A percentile compares a stretch with the other conserved stretches of the same genome.
Conservation (phyloP, 2,888 invertebrate genomes). For the Ophonus ardosiacus region DNA sequence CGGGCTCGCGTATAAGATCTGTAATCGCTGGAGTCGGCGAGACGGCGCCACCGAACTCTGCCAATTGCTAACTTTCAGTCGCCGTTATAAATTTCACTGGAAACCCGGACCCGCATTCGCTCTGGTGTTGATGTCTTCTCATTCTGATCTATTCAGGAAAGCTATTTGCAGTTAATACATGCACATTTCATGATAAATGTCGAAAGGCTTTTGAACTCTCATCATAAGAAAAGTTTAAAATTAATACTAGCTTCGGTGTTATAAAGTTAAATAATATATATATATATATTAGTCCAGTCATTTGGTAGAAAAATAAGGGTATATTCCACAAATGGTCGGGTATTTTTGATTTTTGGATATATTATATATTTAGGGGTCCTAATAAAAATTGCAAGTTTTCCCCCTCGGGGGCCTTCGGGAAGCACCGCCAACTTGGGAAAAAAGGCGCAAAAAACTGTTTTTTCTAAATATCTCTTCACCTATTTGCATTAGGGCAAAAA, state of each 20-base stretch:
- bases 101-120: neutral
- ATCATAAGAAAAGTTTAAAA: neutral
- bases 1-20: constrained; percentile 32
- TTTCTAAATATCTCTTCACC: too few relatives aligned
- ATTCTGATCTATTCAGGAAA: neutral
- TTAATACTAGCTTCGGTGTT: neutral
- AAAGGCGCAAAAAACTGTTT: too few relatives aligned
- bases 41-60: constrained; percentile 47
- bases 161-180: neutral
- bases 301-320: too few relatives aligned
- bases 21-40: constrained; percentile 52
- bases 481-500: too few relatives aligned
- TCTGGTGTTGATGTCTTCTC: constrained; percentile 38
- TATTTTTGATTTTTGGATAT: too few relatives aligned
- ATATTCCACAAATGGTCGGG: too few relatives aligned
- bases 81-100: constrained; percentile 55
- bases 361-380: too few relatives aligned
- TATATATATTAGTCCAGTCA: too few relatives aligned
- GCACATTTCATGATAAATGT: neutral
- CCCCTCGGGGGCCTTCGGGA: too few relatives aligned
- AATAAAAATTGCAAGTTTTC: too few relatives aligned
- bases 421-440: too few relatives aligned
- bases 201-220: neutral
- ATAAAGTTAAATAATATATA: too few relatives aligned
- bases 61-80: constrained; percentile 59